Conservation (phyloP, 2,113 vertebrate species). For the Sphyrna mokarran region DNA sequence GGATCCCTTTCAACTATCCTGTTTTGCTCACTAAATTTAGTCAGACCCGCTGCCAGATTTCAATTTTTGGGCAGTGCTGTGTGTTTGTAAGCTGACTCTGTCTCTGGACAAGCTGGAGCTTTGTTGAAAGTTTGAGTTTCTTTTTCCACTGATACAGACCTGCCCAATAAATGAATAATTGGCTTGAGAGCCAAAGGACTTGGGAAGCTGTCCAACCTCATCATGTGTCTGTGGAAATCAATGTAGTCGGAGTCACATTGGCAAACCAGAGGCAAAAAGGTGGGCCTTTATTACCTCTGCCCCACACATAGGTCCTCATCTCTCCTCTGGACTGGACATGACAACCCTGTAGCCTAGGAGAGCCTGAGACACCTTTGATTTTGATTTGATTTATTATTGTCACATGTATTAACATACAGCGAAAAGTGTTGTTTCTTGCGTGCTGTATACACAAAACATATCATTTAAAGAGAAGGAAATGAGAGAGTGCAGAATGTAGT, state of each 20-base stretch:
- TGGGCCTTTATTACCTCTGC: neutral
- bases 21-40: neutral
- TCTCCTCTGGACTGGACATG: neutral
- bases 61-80: neutral
- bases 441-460: too few species aligned
- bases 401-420: too few species aligned
- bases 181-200: neutral
- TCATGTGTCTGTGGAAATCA: neutral
- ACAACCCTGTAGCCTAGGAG: neutral
- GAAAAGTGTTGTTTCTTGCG: too few species aligned
- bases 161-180: neutral
- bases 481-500: too few species aligned
- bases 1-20: neutral
- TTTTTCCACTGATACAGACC: neutral
- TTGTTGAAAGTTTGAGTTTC: neutral
- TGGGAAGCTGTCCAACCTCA: neutral
- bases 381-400: too few species aligned
- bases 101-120: neutral
- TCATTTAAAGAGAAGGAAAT: too few species aligned
- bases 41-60: neutral
- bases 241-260: neutral
- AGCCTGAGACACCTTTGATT: neutral
- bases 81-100: neutral
- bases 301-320: neutral
- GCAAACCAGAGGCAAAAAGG: neutral